Evolutionary conservation across 2,888 invertebrate genomes (phyloP).

Genomic region (Xestoiulus laeticollis): DNA sequence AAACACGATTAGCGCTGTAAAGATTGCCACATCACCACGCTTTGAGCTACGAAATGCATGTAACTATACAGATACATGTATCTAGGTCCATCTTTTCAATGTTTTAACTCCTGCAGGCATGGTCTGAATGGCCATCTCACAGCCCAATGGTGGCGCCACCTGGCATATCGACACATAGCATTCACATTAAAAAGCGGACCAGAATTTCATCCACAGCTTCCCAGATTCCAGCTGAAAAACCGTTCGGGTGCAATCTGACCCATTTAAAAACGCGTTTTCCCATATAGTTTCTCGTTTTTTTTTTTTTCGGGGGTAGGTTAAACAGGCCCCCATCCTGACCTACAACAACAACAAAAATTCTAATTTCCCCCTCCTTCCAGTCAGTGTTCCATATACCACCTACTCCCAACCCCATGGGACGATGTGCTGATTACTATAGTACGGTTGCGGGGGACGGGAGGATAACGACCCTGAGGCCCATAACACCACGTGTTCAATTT

Average conservation of each 20-base stretch:
- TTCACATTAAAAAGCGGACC: background rate
- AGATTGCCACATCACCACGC: too few relatives aligned
- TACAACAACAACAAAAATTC: background rate
- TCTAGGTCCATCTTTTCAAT: too few relatives aligned
- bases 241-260: background rate
- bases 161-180: too few relatives aligned
- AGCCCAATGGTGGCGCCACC: too few relatives aligned
- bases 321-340: conserved; percentile 34
- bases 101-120: too few relatives aligned
- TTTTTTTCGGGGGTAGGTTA: background rate
- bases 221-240: background rate
- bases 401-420: background rate
- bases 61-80: too few relatives aligned
- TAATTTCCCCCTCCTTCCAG: background rate
- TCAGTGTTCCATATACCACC: conserved; percentile 17
- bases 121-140: too few relatives aligned
- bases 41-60: too few relatives aligned
- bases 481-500: background rate
- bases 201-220: background rate
- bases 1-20: too few relatives aligned
- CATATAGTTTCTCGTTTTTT: background rate
- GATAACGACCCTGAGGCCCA: background rate
- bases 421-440: background rate
- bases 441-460: background rate
- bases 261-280: conserved; percentile 39